Conservation (phyloP, 2,113 vertebrate genomes). For the Peromyscus leucopus region DNA sequence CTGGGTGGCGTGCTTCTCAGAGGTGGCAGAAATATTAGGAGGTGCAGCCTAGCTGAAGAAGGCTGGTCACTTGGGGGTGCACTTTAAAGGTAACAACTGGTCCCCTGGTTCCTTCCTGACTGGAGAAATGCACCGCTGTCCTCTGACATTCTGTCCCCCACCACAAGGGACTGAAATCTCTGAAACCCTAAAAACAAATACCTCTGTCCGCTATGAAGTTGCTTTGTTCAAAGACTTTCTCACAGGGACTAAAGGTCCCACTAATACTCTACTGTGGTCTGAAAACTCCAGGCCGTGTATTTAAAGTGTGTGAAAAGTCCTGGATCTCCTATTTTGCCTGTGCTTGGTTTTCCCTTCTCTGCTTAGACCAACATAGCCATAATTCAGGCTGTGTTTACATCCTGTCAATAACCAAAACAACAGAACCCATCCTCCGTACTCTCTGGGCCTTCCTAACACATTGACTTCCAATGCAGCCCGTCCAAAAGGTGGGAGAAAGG, state of each 20-base stretch:
- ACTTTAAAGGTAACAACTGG: neutral
- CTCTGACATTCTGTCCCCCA: neutral
- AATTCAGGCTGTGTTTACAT: neutral
- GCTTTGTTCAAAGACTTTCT: too few relatives aligned
- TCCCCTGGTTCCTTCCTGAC: neutral
- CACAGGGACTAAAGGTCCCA: neutral
- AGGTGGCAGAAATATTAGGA: neutral
- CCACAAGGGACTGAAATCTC: neutral
- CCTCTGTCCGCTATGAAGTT: neutral
- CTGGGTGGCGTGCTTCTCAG: neutral
- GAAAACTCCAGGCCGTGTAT: neutral
- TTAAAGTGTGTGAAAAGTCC: slow-evolving; percentile 30
- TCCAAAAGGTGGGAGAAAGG: neutral
- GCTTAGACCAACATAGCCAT: neutral
- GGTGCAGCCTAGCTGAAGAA: too few relatives aligned
- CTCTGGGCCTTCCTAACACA: neutral
- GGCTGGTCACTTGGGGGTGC: too few relatives aligned
- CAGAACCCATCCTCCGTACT: neutral
- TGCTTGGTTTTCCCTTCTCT: neutral
- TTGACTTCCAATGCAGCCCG: slow-evolving; percentile 1
- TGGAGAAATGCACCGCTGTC: neutral
- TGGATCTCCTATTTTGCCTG: neutral
- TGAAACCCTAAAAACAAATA: neutral
- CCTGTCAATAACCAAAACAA: neutral
- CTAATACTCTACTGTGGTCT: neutral